Base-by-base conservation (phyloP, 2,888 invertebrate species). In the Drymonia ruficornis region DNA sequence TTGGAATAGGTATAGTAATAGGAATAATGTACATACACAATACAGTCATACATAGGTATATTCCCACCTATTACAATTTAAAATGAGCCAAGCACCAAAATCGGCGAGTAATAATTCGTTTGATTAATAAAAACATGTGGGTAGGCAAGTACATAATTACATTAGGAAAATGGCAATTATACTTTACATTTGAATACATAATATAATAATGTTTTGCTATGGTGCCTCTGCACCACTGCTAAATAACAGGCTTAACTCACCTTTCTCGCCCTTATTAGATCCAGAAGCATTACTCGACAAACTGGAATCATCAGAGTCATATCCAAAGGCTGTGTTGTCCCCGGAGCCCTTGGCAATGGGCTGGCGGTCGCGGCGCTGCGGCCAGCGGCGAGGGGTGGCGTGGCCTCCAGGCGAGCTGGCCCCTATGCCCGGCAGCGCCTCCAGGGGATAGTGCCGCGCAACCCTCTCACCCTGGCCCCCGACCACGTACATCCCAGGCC, bases 221-320 rank as follows among this genome's bases (percentile, higher is more conserved):
- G 36, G n/a, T 5, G n/a, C n/a, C 11, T 36, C 5, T 36, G 5
- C 31, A 31, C 31, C 11, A 31, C 9, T 31, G 11, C 11, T 3
- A 31, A 38, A 38, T 16, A 40, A 16, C 2, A 6, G 8, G 1
- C 1, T 16, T 15, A 16, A 55, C 72, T 74, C 72, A 88, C 92
- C 89, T 76, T 89, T 91, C 40, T 90, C 91, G 63, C 80, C 86
- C 61, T 91, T 90, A 61, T 88, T 89, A 31, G 91, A 91, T 45
- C 91, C 89, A 31, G 91, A 91, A 31, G 91, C 91, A 67, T 90
- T 91, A 70, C 92, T 92, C n/a, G 92, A 91, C 45, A 90, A 76
- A 65, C 91, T 92, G 52, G 91, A 92, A 73, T 92, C 91, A 70
- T 92, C 91, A 18, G 91, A 92, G 57, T 92, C 91, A 65, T 91